Evolutionary conservation across 2,888 invertebrate genomes (phyloP), one percentile per base, ranked within the genome.

Genomic region (Linnaemya tessellans): DNA sequence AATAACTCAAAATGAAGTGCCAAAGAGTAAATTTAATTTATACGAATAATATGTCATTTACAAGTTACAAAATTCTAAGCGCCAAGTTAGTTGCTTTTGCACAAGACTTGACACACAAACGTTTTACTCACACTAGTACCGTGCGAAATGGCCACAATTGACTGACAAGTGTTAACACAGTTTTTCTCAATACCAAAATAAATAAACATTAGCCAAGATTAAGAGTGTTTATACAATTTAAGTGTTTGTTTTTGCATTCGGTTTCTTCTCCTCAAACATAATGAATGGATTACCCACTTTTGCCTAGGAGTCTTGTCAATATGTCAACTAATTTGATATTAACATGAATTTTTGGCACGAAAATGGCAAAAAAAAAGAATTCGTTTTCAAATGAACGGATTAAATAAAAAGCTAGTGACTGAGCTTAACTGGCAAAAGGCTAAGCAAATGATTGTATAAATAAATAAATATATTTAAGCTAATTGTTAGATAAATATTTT

Each of bases 101-200:
- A 25, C 56, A 70, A 70, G 54, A 43, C 41, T 56, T 70, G 43
- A 41, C n/a, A 7, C 43, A 56, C 25, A 43, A 15, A 70, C 54
- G 20, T 20, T 68, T 54, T 15, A 58, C 71, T 25, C 25, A 25
- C 22, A 56, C 13, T n/a, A n/a, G 58, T 46, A 30, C 30, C 30
- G 20, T 38, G 49, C 49, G 10, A 43, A 73, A 49, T 62, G 73
- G 62, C n/a, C 62, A 74, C 60, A 62, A 35, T 38, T 74, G n/a
- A 51, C n/a, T 74, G 73, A 58, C 56, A 68, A 60, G 35, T 73
- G 60, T 73, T 73, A 49, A 60, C 73, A 73, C 60, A 73, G 35
- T 60, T 62, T 62, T 51, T 58, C 20, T 30, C 13, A 71, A 71
- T 15, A 58, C 43, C 1, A 25, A 35, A 67, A 54, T 41, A 67